A percentile compares a stretch with the other conserved stretches of the same genome.
Conservation (phyloP, 2,888 invertebrate genomes). For the Neocrepidodera transversa region DNA sequence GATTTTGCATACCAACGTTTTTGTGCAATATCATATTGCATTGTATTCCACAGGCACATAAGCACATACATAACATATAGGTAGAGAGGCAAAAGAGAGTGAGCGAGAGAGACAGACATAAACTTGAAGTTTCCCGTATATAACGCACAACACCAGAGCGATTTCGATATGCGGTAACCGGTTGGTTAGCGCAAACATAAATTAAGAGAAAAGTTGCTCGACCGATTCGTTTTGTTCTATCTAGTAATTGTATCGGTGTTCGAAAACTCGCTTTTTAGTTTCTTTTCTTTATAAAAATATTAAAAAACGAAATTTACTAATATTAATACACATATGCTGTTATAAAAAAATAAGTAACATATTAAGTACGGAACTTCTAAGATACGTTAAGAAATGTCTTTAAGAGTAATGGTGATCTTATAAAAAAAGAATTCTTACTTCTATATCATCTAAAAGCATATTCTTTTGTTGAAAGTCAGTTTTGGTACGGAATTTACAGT, state of each 20-base stretch:
- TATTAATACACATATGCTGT: too few relatives aligned
- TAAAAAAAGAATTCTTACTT: too few relatives aligned
- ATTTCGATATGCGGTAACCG: constrained; percentile 37
- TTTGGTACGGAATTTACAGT: too few relatives aligned
- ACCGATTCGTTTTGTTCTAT: constrained; percentile 11
- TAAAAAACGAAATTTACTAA: too few relatives aligned
- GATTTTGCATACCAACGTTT: constrained; percentile 35
- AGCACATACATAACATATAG: constrained; percentile 24
- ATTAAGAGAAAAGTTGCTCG: constrained; percentile 35
- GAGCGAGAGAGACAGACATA: constrained; percentile 1
- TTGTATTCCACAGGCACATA: constrained; percentile 29
- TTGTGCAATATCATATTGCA: constrained; percentile 37
- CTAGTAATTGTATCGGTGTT: not conserved
- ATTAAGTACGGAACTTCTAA: too few relatives aligned
- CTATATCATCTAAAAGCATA: too few relatives aligned
- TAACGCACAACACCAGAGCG: constrained; percentile 34
- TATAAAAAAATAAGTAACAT: too few relatives aligned
- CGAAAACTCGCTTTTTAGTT: too few relatives aligned
- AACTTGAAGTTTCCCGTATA: constrained; percentile 25
- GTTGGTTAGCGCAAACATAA: constrained; percentile 35
- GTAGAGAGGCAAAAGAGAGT: not conserved
- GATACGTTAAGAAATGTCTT: too few relatives aligned
- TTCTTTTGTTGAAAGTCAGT: too few relatives aligned
- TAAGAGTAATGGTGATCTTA: too few relatives aligned
- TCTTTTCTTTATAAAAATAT: too few relatives aligned